Evolutionary conservation across 2,888 invertebrate species (phyloP).

Genomic region (Phengaris arion): DNA sequence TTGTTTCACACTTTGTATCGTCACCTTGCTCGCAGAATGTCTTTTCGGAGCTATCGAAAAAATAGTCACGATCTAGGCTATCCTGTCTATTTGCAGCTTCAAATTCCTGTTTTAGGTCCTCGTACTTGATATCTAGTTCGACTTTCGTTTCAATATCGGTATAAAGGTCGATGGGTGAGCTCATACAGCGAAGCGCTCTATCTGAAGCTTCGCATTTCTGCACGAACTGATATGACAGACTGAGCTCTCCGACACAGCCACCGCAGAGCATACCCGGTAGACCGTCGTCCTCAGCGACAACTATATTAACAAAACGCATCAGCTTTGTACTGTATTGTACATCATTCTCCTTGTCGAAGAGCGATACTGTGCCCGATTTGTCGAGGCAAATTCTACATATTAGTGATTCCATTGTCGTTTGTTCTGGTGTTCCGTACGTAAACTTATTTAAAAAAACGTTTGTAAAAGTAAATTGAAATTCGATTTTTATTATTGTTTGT

Average conservation of each 20-base stretch:
- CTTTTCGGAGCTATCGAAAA: conserved; percentile 36
- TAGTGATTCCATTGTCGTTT: conserved; percentile 37
- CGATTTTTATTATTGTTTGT: conserved; percentile 26
- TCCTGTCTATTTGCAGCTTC: conserved; percentile 38
- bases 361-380: conserved; percentile 53
- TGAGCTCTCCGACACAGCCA: conserved; percentile 57
- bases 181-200: conserved; percentile 52
- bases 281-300: conserved; percentile 59
- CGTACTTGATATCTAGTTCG: conserved; percentile 42
- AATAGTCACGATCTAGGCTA: conserved; percentile 36
- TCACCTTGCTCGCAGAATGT: conserved; percentile 30
- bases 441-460: conserved; percentile 40
- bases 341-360: conserved; percentile 54
- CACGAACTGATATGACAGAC: conserved; percentile 57
- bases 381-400: conserved; percentile 65
- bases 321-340: conserved; percentile 58
- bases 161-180: conserved; percentile 42
- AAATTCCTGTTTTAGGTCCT: conserved; percentile 47
- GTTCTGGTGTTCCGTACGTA: conserved; percentile 49
- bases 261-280: conserved; percentile 60
- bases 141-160: conserved; percentile 39
- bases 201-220: conserved; percentile 63
- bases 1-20: conserved; percentile 31
- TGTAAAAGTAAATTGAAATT: neutral
- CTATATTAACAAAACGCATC: conserved; percentile 58